phyloP scores from a whole-genome alignment of 2,797 vertebrate species.

The Chiroxiphia lanceolata region DNA sequence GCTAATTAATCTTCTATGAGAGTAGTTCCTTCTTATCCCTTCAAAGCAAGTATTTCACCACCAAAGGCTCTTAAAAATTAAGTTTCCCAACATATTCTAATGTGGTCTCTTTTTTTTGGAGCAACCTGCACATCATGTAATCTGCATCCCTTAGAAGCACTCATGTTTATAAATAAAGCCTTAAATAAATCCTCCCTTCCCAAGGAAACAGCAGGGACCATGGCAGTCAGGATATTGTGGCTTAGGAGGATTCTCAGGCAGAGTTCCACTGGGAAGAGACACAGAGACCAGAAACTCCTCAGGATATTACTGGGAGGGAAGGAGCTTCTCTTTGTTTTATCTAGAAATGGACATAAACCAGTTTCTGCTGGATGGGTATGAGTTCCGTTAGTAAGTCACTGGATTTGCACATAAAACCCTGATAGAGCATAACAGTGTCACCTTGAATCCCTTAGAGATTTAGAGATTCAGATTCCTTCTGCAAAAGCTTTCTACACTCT shows the following conservation, averaged over 20 bases:
- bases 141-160: neutral
- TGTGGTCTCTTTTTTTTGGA: neutral
- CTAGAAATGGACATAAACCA: neutral
- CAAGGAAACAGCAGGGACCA: neutral
- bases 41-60: neutral
- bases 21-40: neutral
- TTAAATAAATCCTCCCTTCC: neutral
- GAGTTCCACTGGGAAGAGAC: neutral
- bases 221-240: neutral
- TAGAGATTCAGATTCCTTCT: neutral
- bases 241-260: neutral
- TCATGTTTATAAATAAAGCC: neutral
- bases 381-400: neutral
- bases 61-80: neutral
- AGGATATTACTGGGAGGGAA: neutral
- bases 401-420: neutral
- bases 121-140: neutral
- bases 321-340: neutral
- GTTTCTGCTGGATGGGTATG: neutral
- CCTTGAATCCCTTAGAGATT: neutral
- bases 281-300: neutral
- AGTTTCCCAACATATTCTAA: neutral
- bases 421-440: neutral
- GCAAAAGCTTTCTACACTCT: neutral
- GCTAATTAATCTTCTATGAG: neutral